phyloP scores from a whole-genome alignment of 2,888 invertebrate genomes.

The Caprella mutica region DNA sequence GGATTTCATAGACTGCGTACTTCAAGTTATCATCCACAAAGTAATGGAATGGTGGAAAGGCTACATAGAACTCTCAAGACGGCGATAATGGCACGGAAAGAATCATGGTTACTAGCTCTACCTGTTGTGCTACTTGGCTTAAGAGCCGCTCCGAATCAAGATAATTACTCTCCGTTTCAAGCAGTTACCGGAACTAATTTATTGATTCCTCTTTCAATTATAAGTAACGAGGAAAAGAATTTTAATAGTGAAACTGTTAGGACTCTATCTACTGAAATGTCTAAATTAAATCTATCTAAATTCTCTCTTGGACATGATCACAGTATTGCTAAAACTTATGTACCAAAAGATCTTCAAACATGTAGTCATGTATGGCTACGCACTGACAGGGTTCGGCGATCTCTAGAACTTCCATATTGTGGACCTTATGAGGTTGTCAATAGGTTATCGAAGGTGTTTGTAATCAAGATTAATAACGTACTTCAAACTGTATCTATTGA shows the following conservation, averaged over 20 bases:
- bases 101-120: constrained; percentile 37
- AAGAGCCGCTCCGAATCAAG: constrained; percentile 37
- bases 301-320: no score
- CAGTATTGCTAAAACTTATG: neutral
- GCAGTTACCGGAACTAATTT: constrained; percentile 35
- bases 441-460: neutral
- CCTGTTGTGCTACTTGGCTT: constrained; percentile 39
- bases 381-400: neutral
- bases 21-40: constrained; percentile 36
- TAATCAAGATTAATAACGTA: neutral
- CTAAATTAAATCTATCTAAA: no score
- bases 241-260: neutral
- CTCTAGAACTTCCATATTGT: neutral
- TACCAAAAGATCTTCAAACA: neutral
- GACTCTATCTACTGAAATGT: no score
- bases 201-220: constrained; percentile 22
- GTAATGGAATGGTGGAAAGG: constrained; percentile 42
- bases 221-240: neutral
- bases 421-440: constrained; percentile 1
- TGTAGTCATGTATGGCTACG: neutral
- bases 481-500: neutral
- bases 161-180: constrained; percentile 30
- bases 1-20: constrained; percentile 13
- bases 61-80: constrained; percentile 41
- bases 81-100: constrained; percentile 37